Percentiles rank a stretch among this genome's conserved stretches.
Conservation (phyloP, 1,140 invertebrate species). For the Riptortus pedestris region DNA sequence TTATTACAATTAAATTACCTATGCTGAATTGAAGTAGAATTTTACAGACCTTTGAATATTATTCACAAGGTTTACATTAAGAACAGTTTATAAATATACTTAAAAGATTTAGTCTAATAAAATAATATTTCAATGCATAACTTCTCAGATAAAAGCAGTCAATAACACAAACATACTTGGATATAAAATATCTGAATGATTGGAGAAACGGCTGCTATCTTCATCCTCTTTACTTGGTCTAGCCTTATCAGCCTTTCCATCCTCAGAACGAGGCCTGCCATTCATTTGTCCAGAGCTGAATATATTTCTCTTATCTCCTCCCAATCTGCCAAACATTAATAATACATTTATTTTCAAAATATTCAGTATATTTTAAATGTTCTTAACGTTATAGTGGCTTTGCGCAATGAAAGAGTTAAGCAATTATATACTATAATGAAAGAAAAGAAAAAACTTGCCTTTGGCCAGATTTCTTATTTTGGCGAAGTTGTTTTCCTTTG, state of each 20-base stretch:
- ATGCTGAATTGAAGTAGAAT: too few relatives aligned
- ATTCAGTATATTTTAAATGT: too few relatives aligned
- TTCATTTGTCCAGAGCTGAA: conserved; percentile 11
- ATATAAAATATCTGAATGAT: conserved; percentile 1
- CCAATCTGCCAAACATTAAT: not conserved
- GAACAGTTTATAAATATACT: too few relatives aligned
- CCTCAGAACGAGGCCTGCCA: conserved; percentile 9
- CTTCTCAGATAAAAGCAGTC: too few relatives aligned
- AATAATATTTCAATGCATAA: too few relatives aligned
- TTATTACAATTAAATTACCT: too few relatives aligned
- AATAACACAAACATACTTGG: not conserved
- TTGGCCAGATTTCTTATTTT: not conserved
- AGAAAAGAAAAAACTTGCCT: not conserved
- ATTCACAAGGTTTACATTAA: too few relatives aligned
- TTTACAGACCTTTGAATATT: too few relatives aligned
- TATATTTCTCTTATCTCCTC: not conserved
- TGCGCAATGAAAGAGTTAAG: too few relatives aligned
- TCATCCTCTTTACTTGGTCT: not conserved
- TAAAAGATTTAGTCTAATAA: too few relatives aligned
- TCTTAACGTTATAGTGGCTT: too few relatives aligned
- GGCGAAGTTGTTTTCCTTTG: not conserved
- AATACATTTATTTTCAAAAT: not conserved
- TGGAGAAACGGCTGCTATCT: not conserved
- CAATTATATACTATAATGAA: too few relatives aligned
- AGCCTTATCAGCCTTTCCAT: conserved; percentile 3